Evolutionary conservation across 2,888 invertebrate species (phyloP).

Genomic region (Hybos culiciformis): DNA sequence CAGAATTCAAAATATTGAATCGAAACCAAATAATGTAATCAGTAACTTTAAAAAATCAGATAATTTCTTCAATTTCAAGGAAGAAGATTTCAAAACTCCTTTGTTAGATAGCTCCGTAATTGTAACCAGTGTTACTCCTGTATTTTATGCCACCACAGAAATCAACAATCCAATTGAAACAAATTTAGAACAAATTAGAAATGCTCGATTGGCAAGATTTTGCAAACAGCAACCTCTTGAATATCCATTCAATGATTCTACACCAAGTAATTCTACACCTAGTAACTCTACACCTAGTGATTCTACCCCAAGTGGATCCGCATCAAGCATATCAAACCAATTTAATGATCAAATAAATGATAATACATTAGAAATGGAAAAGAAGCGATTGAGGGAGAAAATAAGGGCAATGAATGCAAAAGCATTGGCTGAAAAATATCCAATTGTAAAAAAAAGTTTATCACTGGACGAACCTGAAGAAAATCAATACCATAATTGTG

Average conservation of each 20-base stretch:
- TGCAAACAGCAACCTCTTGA: slow-evolving; percentile 1
- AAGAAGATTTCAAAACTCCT: slow-evolving; percentile 7
- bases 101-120: slow-evolving; percentile 13
- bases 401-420: slow-evolving; percentile 18
- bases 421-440: slow-evolving; percentile 17
- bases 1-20: not conserved
- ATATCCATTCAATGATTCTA: not conserved
- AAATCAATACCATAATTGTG: not conserved
- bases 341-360: slow-evolving; percentile 3
- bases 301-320: not conserved
- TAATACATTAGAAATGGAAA: slow-evolving; percentile 16
- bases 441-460: slow-evolving; percentile 8
- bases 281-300: not conserved
- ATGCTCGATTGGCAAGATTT: slow-evolving; percentile 32
- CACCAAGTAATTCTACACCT: not conserved
- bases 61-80: not conserved
- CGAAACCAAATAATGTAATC: not conserved
- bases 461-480: not conserved
- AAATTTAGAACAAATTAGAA: slow-evolving; percentile 27
- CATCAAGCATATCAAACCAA: not conserved
- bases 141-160: slow-evolving; percentile 20
- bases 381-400: slow-evolving; percentile 17
- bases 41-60: too few relatives aligned
- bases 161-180: slow-evolving; percentile 25
- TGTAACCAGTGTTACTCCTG: slow-evolving; percentile 13